phyloP scores from a whole-genome alignment of 2,797 vertebrate species.

The Geotrypetes seraphini region DNA sequence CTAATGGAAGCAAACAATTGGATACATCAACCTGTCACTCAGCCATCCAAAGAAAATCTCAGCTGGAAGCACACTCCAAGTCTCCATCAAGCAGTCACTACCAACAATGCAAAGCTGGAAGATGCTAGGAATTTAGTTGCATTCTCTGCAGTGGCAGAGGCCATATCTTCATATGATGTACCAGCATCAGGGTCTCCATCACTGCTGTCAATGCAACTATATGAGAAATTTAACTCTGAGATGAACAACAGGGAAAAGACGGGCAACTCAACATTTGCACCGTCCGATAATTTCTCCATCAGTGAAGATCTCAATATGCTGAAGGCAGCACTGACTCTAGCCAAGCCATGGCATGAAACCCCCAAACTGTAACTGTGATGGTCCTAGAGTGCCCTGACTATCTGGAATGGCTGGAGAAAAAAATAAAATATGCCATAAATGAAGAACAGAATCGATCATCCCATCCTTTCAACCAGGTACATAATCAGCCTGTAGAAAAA shows the following conservation, averaged over 20 bases:
- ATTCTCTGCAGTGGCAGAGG: constrained; percentile 79
- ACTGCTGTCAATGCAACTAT: constrained; percentile 64
- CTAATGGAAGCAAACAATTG: constrained; percentile 35
- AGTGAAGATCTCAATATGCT: constrained; percentile 77
- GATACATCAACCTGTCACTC: constrained; percentile 29
- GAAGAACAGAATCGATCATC: constrained; percentile 47
- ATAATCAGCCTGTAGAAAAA: constrained; percentile 10
- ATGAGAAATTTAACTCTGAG: constrained; percentile 83
- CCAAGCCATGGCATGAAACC: constrained; percentile 88
- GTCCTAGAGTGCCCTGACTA: constrained; percentile 95
- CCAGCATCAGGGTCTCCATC: constrained; percentile 35
- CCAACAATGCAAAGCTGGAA: constrained; percentile 66
- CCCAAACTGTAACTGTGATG: constrained; percentile 91
- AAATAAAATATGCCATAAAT: constrained; percentile 71
- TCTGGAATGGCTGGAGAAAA: constrained; percentile 93
- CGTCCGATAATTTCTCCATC: constrained; percentile 29
- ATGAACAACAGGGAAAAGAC: constrained; percentile 55
- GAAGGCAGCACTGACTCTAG: constrained; percentile 77
- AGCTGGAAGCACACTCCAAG: constrained; percentile 5
- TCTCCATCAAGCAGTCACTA: constrained; percentile 3
- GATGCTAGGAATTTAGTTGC: constrained; percentile 86
- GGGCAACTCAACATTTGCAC: constrained; percentile 21
- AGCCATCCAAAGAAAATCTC: constrained; percentile 4
- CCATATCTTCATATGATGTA: constrained; percentile 60
- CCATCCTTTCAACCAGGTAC: constrained; percentile 14